Percentiles rank a stretch among this genome's conserved stretches.
Evolutionary conservation across 1,140 invertebrate species (phyloP).

Genomic region (Tetraneura akinire): DNA sequence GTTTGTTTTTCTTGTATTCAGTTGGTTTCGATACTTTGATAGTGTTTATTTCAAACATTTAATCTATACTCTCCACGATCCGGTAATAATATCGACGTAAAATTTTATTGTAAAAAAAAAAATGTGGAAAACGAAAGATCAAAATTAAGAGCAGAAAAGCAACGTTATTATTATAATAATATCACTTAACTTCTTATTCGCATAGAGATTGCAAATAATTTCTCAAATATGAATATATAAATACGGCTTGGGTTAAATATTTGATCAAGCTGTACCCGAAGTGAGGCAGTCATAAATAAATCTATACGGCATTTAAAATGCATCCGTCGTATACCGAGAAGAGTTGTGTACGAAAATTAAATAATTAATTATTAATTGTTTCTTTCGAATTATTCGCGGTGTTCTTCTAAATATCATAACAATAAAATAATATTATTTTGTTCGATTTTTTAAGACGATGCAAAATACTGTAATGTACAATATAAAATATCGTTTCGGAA

Average conservation of each 20-base stretch:
- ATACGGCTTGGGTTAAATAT: slow-evolving; percentile 24
- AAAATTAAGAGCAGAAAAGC: not conserved
- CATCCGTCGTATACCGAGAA: not conserved
- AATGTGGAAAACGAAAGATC: too few species aligned
- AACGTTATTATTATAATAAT: slow-evolving; percentile 13
- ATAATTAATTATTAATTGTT: too few species aligned
- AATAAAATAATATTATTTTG: too few species aligned
- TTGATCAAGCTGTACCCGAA: slow-evolving; percentile 8
- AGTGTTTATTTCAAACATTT: slow-evolving; percentile 10
- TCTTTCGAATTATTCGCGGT: too few species aligned
- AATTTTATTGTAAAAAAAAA: too few species aligned
- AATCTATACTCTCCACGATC: not conserved
- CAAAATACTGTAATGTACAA: too few species aligned
- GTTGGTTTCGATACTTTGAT: too few species aligned
- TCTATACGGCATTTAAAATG: slow-evolving; percentile 17
- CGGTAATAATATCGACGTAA: not conserved
- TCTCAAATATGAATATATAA: not conserved
- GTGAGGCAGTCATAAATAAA: slow-evolving; percentile 17
- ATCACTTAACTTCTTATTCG: not conserved
- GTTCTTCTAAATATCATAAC: too few species aligned
- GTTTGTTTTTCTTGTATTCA: not conserved
- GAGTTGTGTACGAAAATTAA: too few species aligned
- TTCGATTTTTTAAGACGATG: too few species aligned
- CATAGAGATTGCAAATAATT: slow-evolving; percentile 6
- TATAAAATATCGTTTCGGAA: too few species aligned